phyloP scores from a whole-genome alignment of 2,113 vertebrate species.

The Xyrauchen texanus region DNA sequence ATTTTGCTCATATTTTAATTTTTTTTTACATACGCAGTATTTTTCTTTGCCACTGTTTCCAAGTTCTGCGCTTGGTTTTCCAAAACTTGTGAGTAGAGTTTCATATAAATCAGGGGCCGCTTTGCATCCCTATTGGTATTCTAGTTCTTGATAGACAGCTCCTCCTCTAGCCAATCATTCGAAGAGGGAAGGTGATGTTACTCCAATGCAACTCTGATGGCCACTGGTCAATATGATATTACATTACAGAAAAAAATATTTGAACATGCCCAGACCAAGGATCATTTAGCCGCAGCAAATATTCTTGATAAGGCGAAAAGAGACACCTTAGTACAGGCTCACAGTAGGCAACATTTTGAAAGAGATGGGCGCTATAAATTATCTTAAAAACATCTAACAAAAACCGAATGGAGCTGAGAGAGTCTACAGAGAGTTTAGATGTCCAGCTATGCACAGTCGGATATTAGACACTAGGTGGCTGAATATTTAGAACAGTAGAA shows the following conservation, averaged over 20 bases:
- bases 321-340: slow-evolving; percentile 20
- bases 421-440: slow-evolving; percentile 15
- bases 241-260: slow-evolving; percentile 24
- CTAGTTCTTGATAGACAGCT: no score
- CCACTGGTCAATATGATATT: no score
- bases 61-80: no score
- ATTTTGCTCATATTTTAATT: no score
- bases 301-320: slow-evolving; percentile 30
- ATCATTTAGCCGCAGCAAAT: slow-evolving; percentile 13
- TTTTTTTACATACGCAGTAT: no score
- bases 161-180: no score
- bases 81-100: no score
- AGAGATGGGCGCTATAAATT: slow-evolving; percentile 4
- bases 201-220: no score
- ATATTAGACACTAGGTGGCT: slow-evolving; percentile 30
- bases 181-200: no score
- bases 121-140: no score
- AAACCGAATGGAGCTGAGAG: slow-evolving; percentile 16
- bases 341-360: slow-evolving; percentile 18
- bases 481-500: slow-evolving; percentile 27
- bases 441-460: slow-evolving; percentile 7
- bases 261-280: slow-evolving; percentile 26
- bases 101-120: no score
- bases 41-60: no score
- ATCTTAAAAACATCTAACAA: slow-evolving; percentile 21